phyloP scores from a whole-genome alignment of 2,888 invertebrate species.

The Sericinus montela region DNA sequence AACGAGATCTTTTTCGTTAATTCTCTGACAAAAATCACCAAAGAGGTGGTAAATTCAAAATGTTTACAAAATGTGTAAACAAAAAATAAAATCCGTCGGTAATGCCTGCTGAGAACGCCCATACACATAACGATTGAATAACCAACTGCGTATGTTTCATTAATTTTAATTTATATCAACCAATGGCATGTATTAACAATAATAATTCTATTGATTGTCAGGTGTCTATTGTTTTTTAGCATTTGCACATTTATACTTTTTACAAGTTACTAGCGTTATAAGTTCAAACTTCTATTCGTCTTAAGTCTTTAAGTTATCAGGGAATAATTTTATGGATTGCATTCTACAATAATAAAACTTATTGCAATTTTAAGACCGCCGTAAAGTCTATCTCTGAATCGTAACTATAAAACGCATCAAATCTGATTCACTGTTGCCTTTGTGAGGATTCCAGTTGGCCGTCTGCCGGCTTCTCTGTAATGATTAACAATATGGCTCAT shows the following conservation, averaged over 20 bases:
- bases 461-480: slow-evolving; percentile 42
- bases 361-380: slow-evolving; percentile 36
- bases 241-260: no score
- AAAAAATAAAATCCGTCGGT: no score
- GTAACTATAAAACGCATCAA: slow-evolving; percentile 64
- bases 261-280: no score
- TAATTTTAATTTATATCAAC: background rate
- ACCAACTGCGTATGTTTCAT: background rate
- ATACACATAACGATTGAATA: background rate
- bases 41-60: slow-evolving; percentile 20
- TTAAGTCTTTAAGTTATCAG: no score
- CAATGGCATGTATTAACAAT: no score
- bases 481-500: slow-evolving; percentile 51
- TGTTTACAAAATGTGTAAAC: slow-evolving; percentile 24
- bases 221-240: no score
- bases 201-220: no score
- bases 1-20: slow-evolving; percentile 36
- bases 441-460: slow-evolving; percentile 50
- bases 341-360: slow-evolving; percentile 4
- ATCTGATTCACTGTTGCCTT: slow-evolving; percentile 60
- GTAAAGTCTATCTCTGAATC: slow-evolving; percentile 54
- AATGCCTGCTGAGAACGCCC: no score
- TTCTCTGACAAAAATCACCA: slow-evolving; percentile 22
- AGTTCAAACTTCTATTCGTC: no score
- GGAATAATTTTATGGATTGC: slow-evolving; percentile 12